Evolutionary conservation across 2,797 vertebrate species (phyloP).

Genomic region (Cetoscarus ocellatus): DNA sequence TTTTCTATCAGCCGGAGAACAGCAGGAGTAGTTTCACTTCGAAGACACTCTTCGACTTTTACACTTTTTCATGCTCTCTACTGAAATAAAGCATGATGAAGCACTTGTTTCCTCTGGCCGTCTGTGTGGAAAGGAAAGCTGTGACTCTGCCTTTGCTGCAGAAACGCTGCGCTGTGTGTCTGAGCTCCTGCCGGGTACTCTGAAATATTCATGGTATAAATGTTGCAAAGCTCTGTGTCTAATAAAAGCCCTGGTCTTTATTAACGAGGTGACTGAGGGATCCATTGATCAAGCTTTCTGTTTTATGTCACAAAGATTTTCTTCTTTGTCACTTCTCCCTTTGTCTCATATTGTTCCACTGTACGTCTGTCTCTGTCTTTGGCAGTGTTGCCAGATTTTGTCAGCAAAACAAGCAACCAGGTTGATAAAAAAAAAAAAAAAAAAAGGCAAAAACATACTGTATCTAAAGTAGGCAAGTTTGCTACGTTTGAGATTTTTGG

Average conservation of each 20-base stretch:
- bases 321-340: slow-evolving; percentile 45
- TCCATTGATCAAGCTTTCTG: slow-evolving; percentile 85
- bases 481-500: too few species aligned
- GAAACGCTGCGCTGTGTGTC: slow-evolving; percentile 49
- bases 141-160: slow-evolving; percentile 55
- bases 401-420: too few species aligned
- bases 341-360: slow-evolving; percentile 45
- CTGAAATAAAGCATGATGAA: slow-evolving; percentile 60
- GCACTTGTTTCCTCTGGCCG: slow-evolving; percentile 48
- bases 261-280: slow-evolving; percentile 82
- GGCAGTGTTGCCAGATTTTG: too few species aligned
- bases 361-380: slow-evolving; percentile 4
- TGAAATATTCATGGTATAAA: slow-evolving; percentile 87
- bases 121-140: slow-evolving; percentile 50
- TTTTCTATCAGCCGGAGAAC: neutral
- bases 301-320: slow-evolving; percentile 79
- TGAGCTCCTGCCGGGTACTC: slow-evolving; percentile 69
- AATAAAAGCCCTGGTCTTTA: slow-evolving; percentile 86
- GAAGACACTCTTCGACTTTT: slow-evolving; percentile 24
- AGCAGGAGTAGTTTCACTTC: slow-evolving; percentile 12
- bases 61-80: slow-evolving; percentile 26
- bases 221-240: slow-evolving; percentile 80
- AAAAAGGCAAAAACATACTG: too few species aligned
- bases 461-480: too few species aligned
- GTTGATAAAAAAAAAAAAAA: too few species aligned